A percentile compares a stretch with the other conserved stretches of the same genome.
Evolutionary conservation across 2,888 invertebrate species (phyloP).

Genomic region (Drosophila demipolita): DNA sequence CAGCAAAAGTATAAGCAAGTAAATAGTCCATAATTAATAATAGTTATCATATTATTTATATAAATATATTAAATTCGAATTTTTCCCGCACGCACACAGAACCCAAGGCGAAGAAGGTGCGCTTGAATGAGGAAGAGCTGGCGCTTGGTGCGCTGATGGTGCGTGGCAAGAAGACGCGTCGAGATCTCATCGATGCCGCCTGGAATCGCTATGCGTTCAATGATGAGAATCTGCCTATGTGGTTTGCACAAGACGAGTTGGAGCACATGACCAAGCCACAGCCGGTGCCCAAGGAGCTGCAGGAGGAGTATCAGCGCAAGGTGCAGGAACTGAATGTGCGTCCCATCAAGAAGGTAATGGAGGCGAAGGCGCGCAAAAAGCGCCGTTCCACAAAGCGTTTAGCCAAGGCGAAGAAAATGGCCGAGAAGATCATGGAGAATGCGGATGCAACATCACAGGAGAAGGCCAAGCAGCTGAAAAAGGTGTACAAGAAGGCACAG

Average conservation of each 20-base stretch:
- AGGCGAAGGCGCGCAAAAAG: constrained; percentile 99
- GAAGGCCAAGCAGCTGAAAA: constrained; percentile 95
- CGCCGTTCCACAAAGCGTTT: constrained; percentile 93
- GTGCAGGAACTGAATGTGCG: constrained; percentile 95
- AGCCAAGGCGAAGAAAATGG: constrained; percentile 97
- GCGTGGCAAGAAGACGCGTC: constrained; percentile 94
- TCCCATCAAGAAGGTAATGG: constrained; percentile 98
- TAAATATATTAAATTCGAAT: not conserved
- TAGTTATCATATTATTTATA: not conserved
- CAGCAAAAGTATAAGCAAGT: not conserved
- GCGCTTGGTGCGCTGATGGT: constrained; percentile 97
- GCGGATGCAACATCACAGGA: constrained; percentile 96
- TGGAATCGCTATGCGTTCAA: constrained; percentile 98
- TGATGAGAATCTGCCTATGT: constrained; percentile 96
- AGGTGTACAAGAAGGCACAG: constrained; percentile 95
- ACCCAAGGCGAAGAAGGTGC: constrained; percentile 86
- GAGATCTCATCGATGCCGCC: constrained; percentile 95
- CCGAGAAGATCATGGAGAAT: constrained; percentile 96
- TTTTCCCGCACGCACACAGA: constrained; percentile 30
- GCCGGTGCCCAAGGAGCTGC: constrained; percentile 94
- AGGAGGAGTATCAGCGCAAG: constrained; percentile 93
- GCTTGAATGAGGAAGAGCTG: constrained; percentile 93
- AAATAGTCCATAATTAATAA: not conserved
- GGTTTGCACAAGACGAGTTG: constrained; percentile 98
- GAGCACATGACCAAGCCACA: constrained; percentile 94